Base-by-base conservation (phyloP, 2,888 invertebrate genomes). In the Scaptomyza parva region DNA sequence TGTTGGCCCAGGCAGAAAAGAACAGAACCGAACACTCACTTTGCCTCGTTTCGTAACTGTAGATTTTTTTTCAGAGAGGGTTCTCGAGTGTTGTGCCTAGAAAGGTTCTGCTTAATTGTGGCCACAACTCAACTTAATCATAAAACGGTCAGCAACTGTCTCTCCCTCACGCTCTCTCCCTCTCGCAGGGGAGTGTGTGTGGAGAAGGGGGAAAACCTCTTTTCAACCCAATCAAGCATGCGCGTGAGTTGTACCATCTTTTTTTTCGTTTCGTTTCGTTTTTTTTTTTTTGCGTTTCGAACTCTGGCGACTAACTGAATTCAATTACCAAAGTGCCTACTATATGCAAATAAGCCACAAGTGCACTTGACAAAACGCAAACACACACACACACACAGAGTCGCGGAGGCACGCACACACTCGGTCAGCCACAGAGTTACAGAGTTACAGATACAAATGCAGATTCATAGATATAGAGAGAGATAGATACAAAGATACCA, bases 261-360 rank as follows among this genome's bases (percentile, higher is more conserved):
- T 6, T 33, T 33, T n/a, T 33, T 33, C 7, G 26, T 26, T 26
- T n/a, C n/a, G n/a, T n/a, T 28, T 24, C 7, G 28, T 30, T 30
- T 11, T 12, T n/a, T 5, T n/a, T 33, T 28, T 74, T 73, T 33
- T 65, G 68, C 64, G 70, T 66, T 69, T n/a, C 68, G 63, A 69
- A 62, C 50, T 68, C 50, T 68, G 79, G 66, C 66, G 70, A 81
- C 88, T 88, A 86, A 88, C 86, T 83, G 86, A 88, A 88, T 86
- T 88, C 89, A 88, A 88, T 88, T 88, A 88, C 88, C 86, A 82
- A 88, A 88, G 88, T 78, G 72, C 86, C 88, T 86, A 82, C 86
- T 87, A 88, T 86, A 88, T 88, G 89, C 89, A 88, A 88, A 88
- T 88, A 88, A 88, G 86, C 86, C 78, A 83, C 70, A 84, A 88